A percentile compares a stretch with the other conserved stretches of the same genome.
Conservation (phyloP, 2,797 vertebrate species). For the Anas flavirostris region DNA sequence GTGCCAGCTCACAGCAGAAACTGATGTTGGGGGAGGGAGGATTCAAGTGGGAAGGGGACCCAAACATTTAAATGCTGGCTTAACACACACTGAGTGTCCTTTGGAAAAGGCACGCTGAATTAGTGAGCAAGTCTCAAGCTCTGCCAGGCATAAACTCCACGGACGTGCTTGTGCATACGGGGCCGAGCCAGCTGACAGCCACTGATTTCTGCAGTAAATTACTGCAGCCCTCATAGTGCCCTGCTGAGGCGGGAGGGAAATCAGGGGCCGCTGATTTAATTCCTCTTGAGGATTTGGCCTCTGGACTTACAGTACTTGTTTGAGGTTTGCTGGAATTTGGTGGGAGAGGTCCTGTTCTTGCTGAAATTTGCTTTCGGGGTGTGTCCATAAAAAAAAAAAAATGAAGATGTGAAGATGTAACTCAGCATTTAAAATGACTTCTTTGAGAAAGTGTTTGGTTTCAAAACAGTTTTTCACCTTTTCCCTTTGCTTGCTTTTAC, state of each 20-base stretch:
- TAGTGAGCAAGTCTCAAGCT: not conserved
- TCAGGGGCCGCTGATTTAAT: not conserved
- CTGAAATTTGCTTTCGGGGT: slow-evolving; percentile 37
- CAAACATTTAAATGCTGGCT: not conserved
- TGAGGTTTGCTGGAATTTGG: not conserved
- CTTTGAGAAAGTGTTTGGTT: not conserved
- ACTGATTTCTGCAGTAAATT: not conserved
- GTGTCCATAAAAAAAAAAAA: not conserved
- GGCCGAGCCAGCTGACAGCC: not conserved
- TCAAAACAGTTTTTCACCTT: not conserved
- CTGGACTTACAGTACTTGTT: not conserved
- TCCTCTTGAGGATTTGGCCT: not conserved
- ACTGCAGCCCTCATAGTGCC: fast-evolving
- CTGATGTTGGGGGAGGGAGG: not conserved
- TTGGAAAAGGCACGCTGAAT: not conserved
- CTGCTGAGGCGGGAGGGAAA: not conserved
- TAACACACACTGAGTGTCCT: not conserved
- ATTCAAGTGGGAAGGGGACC: not conserved
- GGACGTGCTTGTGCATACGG: not conserved
- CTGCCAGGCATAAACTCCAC: not conserved
- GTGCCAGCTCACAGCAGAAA: not conserved
- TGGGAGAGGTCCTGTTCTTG: not conserved
- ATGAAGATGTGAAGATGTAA: not conserved
- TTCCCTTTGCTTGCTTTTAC: not conserved
- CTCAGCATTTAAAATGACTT: not conserved